Percentiles rank a stretch among this genome's conserved stretches.
Conservation (phyloP, 2,797 vertebrate genomes). For the Discoglossus pictus region DNA sequence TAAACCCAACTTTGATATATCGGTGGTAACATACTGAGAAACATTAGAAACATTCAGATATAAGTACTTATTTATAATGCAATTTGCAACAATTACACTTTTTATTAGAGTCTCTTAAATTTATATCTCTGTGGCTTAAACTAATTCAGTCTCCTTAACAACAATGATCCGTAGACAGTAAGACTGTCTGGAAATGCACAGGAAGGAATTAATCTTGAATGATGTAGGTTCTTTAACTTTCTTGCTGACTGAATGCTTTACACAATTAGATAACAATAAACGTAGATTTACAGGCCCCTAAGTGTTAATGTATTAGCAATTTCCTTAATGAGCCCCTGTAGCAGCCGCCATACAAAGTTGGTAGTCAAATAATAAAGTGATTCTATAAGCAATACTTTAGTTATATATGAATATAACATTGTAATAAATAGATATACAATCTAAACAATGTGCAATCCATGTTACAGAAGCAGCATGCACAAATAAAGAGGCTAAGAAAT, state of each 20-base stretch:
- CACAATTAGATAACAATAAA: conserved; percentile 25
- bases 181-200: conserved; percentile 16
- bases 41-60: background rate
- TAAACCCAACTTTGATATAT: too few species aligned
- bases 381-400: too few species aligned
- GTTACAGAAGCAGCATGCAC: too few species aligned
- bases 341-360: too few species aligned
- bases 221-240: conserved; percentile 3
- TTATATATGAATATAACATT: too few species aligned
- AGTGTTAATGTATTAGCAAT: conserved; percentile 25
- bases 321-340: too few species aligned
- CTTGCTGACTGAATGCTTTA: too few species aligned
- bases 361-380: too few species aligned
- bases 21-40: background rate
- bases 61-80: background rate
- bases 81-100: background rate
- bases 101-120: conserved; percentile 3
- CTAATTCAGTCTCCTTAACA: conserved; percentile 25
- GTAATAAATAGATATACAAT: too few species aligned
- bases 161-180: conserved; percentile 22
- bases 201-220: conserved; percentile 23
- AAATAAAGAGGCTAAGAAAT: too few species aligned
- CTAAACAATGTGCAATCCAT: too few species aligned
- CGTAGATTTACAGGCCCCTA: conserved; percentile 7
- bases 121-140: conserved; percentile 1